Evolutionary conservation across 2,888 invertebrate genomes (phyloP).

Genomic region (Ecliptopera silaceata): DNA sequence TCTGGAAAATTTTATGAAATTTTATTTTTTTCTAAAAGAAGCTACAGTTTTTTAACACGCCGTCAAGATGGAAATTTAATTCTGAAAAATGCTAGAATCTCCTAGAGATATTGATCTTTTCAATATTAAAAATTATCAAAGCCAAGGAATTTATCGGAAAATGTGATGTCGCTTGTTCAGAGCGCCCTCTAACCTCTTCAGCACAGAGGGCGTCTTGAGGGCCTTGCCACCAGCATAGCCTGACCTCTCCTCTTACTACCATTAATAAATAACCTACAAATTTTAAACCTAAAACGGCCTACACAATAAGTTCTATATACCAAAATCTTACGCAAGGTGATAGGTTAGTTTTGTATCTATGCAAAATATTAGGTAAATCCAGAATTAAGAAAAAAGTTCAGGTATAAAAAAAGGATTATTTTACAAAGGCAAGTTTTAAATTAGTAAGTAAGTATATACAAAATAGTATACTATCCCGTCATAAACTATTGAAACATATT

Average conservation of each 20-base stretch:
- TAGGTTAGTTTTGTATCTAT: too few relatives aligned
- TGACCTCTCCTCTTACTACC: background rate
- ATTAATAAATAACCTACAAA: constrained; percentile 15
- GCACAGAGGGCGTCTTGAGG: constrained; percentile 21
- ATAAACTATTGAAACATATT: too few relatives aligned
- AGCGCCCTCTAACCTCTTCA: constrained; percentile 17
- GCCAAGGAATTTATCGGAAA: constrained; percentile 27
- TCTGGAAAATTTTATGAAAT: too few relatives aligned
- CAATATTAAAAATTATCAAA: constrained; percentile 1
- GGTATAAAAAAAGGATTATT: too few relatives aligned
- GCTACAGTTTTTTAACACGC: too few relatives aligned
- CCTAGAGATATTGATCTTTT: background rate
- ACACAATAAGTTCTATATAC: background rate
- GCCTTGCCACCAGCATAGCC: constrained; percentile 8
- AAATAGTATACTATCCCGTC: too few relatives aligned
- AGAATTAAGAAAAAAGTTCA: too few relatives aligned
- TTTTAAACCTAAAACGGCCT: background rate
- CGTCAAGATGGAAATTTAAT: background rate
- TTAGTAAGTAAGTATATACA: too few relatives aligned
- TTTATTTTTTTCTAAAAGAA: too few relatives aligned
- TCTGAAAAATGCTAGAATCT: background rate
- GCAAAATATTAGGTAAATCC: too few relatives aligned
- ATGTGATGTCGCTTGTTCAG: constrained; percentile 20
- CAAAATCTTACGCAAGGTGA: background rate
- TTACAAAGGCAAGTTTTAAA: too few relatives aligned